These are phyloP conservation scores for Potorous gilbertii DNA, from an alignment of 2,797 vertebrate genomes.

Conservation along the genomic window DNA sequence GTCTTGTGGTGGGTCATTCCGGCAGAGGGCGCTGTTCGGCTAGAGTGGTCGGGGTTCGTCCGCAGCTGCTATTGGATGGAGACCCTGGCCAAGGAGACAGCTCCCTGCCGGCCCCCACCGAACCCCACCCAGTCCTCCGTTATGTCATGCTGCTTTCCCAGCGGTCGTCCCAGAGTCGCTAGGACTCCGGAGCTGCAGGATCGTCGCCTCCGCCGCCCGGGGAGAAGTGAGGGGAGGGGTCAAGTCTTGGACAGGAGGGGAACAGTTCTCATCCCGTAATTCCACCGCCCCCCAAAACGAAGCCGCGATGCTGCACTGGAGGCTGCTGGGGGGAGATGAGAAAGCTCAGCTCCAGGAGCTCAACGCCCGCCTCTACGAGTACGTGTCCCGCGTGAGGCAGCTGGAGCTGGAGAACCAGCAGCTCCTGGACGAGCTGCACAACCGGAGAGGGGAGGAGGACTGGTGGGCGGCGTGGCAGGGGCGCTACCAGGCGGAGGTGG, in stretches of 20 bases:
- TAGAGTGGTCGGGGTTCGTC: not conserved
- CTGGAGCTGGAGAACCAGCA: slow-evolving; percentile 92
- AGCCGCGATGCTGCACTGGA: slow-evolving; percentile 87
- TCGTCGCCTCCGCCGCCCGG: not conserved
- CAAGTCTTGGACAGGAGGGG: slow-evolving; percentile 62
- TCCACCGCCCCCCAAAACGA: not conserved
- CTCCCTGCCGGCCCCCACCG: not conserved
- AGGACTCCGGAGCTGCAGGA: slow-evolving; percentile 52
- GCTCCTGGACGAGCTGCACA: slow-evolving; percentile 88
- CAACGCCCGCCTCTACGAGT: slow-evolving; percentile 91
- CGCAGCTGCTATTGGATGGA: slow-evolving; percentile 53
- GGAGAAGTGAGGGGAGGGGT: slow-evolving; percentile 49
- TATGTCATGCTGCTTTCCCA: slow-evolving; percentile 26
- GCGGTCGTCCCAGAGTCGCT: slow-evolving; percentile 65
- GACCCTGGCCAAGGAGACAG: not conserved
- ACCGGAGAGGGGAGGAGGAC: slow-evolving; percentile 80
- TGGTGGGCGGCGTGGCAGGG: slow-evolving; percentile 73
- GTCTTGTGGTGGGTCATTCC: not conserved
- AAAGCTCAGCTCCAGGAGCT: slow-evolving; percentile 93
- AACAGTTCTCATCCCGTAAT: not conserved
- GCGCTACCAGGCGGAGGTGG: slow-evolving; percentile 86
- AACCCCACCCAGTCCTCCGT: not conserved
- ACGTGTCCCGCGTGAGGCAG: slow-evolving; percentile 91
- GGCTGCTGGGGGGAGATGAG: slow-evolving; percentile 88
- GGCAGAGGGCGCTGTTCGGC: slow-evolving; percentile 53